These are phyloP conservation scores for Rhabdornis inornatus DNA, from an alignment of 2,113 vertebrate species.

Conservation along the genomic window DNA sequence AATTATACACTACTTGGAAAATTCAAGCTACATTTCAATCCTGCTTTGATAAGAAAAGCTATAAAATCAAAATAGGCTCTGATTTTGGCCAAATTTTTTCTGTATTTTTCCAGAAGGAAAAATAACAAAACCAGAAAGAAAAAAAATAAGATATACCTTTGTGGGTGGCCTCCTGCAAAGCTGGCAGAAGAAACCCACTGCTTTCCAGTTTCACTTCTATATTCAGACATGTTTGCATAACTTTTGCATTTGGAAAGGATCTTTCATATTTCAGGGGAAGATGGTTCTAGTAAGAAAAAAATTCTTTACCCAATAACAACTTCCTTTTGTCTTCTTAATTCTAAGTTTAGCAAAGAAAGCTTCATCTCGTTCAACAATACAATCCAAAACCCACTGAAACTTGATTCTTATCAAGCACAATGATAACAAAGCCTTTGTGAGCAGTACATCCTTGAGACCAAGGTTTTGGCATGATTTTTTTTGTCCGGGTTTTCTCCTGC, in stretches of 20 bases:
- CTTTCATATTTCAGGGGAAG: conserved; percentile 46
- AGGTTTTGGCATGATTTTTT: neutral
- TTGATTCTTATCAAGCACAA: neutral
- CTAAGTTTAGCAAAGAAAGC: neutral
- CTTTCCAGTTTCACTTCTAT: conserved; percentile 55
- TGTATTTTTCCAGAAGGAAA: conserved; percentile 16
- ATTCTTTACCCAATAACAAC: neutral
- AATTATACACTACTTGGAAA: neutral
- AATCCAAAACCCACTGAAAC: neutral
- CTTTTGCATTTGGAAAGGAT: conserved; percentile 57
- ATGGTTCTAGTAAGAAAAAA: conserved; percentile 4
- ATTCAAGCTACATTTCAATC: neutral
- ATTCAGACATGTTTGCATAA: conserved; percentile 61
- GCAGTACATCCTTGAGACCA: neutral
- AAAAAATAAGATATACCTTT: conserved; percentile 30
- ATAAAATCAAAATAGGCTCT: neutral
- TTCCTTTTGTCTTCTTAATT: conserved; percentile 5
- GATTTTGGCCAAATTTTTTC: neutral
- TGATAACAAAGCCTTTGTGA: neutral
- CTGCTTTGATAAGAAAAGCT: neutral
- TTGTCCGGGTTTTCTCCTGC: neutral
- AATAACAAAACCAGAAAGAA: neutral
- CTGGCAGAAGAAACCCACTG: conserved; percentile 42
- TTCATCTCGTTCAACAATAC: neutral
- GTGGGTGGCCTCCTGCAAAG: conserved; percentile 56